These are phyloP conservation scores for Spongia lamella DNA, from an alignment of 37 sponge, comb jelly and placozoan species.

Conservation along the genomic window DNA sequence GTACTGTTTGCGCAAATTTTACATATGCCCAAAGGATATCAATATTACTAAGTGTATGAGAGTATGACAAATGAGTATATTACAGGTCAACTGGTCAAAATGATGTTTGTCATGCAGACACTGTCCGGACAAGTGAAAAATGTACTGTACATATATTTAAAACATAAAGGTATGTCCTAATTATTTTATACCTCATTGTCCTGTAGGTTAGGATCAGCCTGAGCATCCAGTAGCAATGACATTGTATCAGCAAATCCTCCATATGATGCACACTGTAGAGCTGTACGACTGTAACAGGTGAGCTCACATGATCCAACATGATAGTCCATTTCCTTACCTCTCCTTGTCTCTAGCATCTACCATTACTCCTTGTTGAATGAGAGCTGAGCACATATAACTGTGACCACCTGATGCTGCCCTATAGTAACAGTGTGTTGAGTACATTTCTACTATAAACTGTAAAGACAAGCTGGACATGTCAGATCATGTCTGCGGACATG, in stretches of 20 bases:
- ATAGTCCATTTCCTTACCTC: conserved; percentile 34
- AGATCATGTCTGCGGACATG: conserved; percentile 3
- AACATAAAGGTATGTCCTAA: no score
- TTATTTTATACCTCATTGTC: conserved; percentile 69
- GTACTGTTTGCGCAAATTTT: no score
- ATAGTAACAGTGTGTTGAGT: background rate
- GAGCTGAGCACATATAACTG: conserved; percentile 65
- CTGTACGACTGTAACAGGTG: conserved; percentile 48
- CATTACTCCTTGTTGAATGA: conserved; percentile 53
- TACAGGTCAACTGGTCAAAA: no score
- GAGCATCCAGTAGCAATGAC: conserved; percentile 52
- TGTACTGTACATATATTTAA: no score
- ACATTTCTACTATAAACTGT: conserved; percentile 4
- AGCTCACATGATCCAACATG: background rate
- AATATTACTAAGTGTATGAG: no score
- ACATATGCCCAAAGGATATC: no score
- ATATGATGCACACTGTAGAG: conserved; percentile 87
- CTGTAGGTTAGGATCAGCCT: conserved; percentile 50
- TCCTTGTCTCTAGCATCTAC: conserved; percentile 48
- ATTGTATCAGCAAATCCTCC: conserved; percentile 67
- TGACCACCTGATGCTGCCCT: conserved; percentile 91
- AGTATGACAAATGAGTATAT: no score
- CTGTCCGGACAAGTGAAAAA: no score
- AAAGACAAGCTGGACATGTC: background rate
- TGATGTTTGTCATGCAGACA: no score